phyloP scores from a whole-genome alignment of 2,888 invertebrate genomes.

The Eilema griseolum region DNA sequence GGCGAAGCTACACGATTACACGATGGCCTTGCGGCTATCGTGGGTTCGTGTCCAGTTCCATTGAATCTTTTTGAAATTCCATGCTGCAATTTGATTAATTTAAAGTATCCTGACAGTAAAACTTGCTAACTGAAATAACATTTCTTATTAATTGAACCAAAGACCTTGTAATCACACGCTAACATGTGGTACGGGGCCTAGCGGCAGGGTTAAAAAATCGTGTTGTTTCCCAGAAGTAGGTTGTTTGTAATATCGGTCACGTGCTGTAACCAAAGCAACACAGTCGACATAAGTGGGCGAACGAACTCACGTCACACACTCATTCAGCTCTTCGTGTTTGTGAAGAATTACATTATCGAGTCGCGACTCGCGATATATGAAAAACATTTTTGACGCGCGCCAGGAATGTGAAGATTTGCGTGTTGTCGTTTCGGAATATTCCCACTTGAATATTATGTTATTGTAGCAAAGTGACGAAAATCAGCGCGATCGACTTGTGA shows the following conservation, averaged over 20 bases:
- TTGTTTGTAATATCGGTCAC: conserved; percentile 1
- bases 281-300: conserved; percentile 10
- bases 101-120: background rate
- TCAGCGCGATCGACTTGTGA: background rate
- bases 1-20: background rate
- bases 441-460: background rate
- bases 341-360: conserved; percentile 1
- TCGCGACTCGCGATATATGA: background rate
- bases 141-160: background rate
- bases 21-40: background rate
- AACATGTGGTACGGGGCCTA: background rate
- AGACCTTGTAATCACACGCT: background rate
- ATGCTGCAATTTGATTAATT: background rate
- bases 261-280: background rate
- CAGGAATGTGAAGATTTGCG: background rate
- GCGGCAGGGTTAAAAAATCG: background rate
- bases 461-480: background rate
- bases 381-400: background rate
- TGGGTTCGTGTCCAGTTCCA: background rate
- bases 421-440: background rate
- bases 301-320: conserved; percentile 6
- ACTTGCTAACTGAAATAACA: background rate
- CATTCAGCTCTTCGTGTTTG: conserved; percentile 10
- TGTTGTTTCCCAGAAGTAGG: background rate
- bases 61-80: background rate